Conservation (phyloP, 2,113 vertebrate species). For the Phasianus colchicus region DNA sequence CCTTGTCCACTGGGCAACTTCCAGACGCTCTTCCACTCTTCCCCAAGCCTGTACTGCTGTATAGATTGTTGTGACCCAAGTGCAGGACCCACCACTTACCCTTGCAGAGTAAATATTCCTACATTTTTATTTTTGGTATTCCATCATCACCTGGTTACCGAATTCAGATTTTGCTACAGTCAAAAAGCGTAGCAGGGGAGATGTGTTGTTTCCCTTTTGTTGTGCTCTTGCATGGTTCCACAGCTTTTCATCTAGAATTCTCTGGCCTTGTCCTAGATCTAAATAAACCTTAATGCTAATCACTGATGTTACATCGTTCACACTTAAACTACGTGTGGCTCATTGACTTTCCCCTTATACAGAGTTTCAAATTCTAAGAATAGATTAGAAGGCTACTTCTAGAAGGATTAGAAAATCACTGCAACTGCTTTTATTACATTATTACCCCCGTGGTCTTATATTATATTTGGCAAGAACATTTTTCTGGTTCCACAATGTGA, state of each 20-base stretch:
- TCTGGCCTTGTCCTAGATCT: neutral
- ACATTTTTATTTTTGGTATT: neutral
- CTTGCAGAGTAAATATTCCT: neutral
- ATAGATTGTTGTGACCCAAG: neutral
- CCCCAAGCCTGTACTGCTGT: neutral
- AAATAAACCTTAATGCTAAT: neutral
- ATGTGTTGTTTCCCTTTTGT: neutral
- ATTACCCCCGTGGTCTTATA: neutral
- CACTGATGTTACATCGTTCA: neutral
- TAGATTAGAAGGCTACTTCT: neutral
- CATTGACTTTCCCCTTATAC: neutral
- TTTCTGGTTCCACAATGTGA: neutral
- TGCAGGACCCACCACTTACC: neutral
- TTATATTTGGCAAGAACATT: neutral
- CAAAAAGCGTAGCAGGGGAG: neutral
- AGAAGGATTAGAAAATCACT: neutral
- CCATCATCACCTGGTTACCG: neutral
- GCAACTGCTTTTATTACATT: neutral
- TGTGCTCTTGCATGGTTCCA: neutral
- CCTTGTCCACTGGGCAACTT: neutral
- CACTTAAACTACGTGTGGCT: neutral
- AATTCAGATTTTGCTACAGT: neutral
- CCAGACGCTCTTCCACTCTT: neutral
- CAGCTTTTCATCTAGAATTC: neutral
- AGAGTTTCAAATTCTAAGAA: neutral